A percentile compares a stretch with the other conserved stretches of the same genome.
These are phyloP conservation scores for Rousettus leschenaultii DNA, from an alignment of 2,113 vertebrate species.

Conservation along the genomic window DNA sequence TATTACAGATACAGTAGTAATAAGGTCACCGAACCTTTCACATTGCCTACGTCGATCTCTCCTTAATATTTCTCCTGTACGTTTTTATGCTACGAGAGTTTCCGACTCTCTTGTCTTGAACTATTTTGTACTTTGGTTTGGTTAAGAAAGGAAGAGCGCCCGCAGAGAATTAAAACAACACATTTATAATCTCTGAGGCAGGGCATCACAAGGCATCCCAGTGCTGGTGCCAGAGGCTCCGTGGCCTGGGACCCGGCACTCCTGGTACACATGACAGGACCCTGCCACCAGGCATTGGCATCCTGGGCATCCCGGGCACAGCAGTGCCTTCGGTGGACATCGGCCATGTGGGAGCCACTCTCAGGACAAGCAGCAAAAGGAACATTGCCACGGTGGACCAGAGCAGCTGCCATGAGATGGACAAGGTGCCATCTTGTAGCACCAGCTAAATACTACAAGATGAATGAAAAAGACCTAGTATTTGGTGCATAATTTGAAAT, in stretches of 20 bases:
- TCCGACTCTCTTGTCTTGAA: neutral
- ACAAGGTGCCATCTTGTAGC: neutral
- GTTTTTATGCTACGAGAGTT: neutral
- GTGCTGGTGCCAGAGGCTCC: neutral
- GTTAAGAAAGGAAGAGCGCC: neutral
- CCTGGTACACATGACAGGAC: neutral
- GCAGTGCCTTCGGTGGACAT: neutral
- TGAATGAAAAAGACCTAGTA: neutral
- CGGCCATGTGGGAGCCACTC: neutral
- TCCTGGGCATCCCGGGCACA: neutral
- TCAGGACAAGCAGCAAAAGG: neutral
- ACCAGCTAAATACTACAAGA: neutral
- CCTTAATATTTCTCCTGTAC: neutral
- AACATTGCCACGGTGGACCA: neutral
- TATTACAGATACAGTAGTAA: neutral
- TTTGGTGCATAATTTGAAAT: neutral
- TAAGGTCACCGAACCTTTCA: neutral
- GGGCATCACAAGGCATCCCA: neutral
- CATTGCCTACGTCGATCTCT: neutral
- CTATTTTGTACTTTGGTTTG: neutral
- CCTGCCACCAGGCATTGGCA: neutral
- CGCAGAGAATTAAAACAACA: neutral
- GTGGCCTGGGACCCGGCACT: neutral
- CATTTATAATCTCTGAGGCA: neutral
- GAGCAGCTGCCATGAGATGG: neutral